These are phyloP conservation scores for Torymus auratus DNA, from an alignment of 2,888 invertebrate genomes.

Conservation along the genomic window DNA sequence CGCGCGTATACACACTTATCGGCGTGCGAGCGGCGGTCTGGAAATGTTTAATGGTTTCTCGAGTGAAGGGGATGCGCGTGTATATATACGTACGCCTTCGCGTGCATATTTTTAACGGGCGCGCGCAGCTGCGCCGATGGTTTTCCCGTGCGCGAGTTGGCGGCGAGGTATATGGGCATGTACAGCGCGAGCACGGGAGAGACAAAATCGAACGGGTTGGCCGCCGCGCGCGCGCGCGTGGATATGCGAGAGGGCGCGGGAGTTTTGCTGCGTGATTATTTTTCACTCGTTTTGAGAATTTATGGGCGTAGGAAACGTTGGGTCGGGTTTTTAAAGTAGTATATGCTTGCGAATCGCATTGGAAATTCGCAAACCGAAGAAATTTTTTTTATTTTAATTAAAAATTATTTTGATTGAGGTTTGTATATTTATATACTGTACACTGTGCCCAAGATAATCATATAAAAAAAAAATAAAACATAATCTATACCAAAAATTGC, in stretches of 20 bases:
- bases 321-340: not conserved
- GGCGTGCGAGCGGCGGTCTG: constrained; percentile 64
- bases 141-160: constrained; percentile 5
- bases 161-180: too few species aligned
- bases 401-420: too few species aligned
- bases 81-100: constrained; percentile 20
- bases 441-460: too few species aligned
- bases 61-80: constrained; percentile 59
- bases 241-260: not conserved
- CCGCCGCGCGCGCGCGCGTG: not conserved
- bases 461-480: too few species aligned
- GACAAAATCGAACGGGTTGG: constrained; percentile 24
- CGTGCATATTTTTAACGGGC: constrained; percentile 56
- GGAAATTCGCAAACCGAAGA: too few species aligned
- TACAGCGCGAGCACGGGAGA: not conserved
- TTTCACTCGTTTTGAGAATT: not conserved
- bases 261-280: constrained; percentile 1
- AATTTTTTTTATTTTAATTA: too few species aligned
- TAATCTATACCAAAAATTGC: too few species aligned
- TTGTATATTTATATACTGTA: too few species aligned
- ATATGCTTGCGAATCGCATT: too few species aligned
- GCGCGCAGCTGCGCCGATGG: not conserved
- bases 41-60: constrained; percentile 71
- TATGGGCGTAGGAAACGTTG: too few species aligned
- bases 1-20: constrained; percentile 49